These are phyloP conservation scores for Pteronotus mesoamericanus DNA, from an alignment of 2,797 vertebrate genomes.

Conservation along the genomic window DNA sequence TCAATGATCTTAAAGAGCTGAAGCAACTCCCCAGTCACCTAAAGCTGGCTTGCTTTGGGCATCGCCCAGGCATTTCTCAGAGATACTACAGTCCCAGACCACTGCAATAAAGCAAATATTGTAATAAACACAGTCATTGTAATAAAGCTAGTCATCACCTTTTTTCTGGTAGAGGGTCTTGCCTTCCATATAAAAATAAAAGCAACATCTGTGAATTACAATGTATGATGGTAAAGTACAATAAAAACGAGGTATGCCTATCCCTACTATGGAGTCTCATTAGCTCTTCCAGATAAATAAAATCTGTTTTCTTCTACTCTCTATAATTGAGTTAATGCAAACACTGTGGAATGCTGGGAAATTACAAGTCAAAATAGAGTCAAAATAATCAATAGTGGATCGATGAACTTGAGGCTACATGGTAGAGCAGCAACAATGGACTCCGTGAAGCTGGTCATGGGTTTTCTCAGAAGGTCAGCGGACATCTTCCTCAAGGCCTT, in stretches of 20 bases:
- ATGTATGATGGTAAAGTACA: background rate
- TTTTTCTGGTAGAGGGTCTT: background rate
- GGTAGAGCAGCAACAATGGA: background rate
- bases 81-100: background rate
- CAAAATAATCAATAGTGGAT: background rate
- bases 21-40: background rate
- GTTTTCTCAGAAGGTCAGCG: background rate
- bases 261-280: background rate
- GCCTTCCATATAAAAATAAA: background rate
- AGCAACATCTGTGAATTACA: background rate
- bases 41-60: background rate
- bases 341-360: background rate
- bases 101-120: fast-evolving
- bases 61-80: background rate
- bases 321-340: background rate
- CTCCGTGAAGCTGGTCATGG: background rate
- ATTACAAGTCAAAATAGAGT: background rate
- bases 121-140: background rate
- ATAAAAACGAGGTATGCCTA: background rate
- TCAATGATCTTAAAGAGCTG: background rate
- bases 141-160: background rate
- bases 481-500: background rate
- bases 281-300: background rate
- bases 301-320: background rate
- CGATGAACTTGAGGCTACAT: background rate